Evolutionary conservation across 2,888 invertebrate species (phyloP), one percentile per base, ranked within the genome.

Genomic region (Tholera decimalis): DNA sequence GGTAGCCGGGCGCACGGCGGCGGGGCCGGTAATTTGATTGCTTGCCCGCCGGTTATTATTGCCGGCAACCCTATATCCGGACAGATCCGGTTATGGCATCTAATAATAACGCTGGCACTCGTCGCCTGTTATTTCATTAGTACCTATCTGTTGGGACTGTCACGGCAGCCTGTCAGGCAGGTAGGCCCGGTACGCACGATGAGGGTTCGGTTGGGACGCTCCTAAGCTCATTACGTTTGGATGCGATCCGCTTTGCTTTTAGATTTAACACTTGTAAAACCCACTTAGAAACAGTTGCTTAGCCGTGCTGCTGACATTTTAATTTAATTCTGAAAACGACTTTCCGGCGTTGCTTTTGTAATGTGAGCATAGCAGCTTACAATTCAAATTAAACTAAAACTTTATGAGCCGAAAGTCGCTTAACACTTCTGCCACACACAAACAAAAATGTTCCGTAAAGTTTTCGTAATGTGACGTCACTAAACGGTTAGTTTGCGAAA

Each of bases 11-110:
- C 59, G 46, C 47, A 46, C 26, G 47, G 37, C 54, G 53, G 65
- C 51, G 65, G 24, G 35, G 61, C 79, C 88, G 87, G 89, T 92
- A 91, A 92, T 90, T 91, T 82, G 86, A 92, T 92, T 91, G 88
- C 87, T 81, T 80, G 86, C 80, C 73, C 82, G 81, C 82, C 86
- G 87, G 89, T 87, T 88, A 89, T 88, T 88, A 89, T 87, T 85
- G 84, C 87, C 85, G 84, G 83, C 83, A 85, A 85, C 83, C 85
- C 83, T 87, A 86, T 89, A 90, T 88, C 89, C 89, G 86, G 85
- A 68, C 79, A 83, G 83, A 86, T 86, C 88, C 89, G 86, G 88
- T 87, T 89, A 87, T 83, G 78, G 77, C 69, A 79, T 76, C 77
- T 83, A 82, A 87, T 87, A 87, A 88, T 85, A 88, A 83, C 78